Evolutionary conservation across 2,797 vertebrate genomes (phyloP), one percentile per base, ranked within the genome.

Genomic region (Echiichthys vipera): DNA sequence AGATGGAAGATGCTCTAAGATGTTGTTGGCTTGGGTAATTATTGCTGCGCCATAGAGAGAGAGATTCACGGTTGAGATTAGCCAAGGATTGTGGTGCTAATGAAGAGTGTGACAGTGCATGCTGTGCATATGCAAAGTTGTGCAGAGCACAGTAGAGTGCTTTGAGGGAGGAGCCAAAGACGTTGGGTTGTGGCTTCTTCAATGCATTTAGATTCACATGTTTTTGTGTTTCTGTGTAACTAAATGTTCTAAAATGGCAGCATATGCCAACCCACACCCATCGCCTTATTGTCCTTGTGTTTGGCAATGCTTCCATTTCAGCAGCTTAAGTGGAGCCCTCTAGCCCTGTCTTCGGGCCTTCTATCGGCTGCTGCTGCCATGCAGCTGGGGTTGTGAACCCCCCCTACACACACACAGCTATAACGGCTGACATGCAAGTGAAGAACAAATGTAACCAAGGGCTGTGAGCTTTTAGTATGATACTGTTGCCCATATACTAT

Each of bases 41-140:
- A 51, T 5, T 67, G 55, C 53, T 18, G 20, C 50, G 64, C 42
- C 30, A 20, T 27, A 11, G 53, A 34, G 64, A 71, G 36, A 62
- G 42, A 74, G 74, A 77, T 81, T 79, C 78, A 56, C 27, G 55
- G 70, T 78, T 43, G 46, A 76, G 78, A 80, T 84, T 65, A 84
- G 46, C 55, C 55, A 36, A 49, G 77, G 65, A 50, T 76, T 69
- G 57, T 22, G 50, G 42, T 34, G 42, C 64, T 55, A 53, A 39
- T 49, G 43, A 46, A 18, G 50, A 68, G 45, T 8, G 11, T 51
- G 46, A 56, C 54, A 17, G 18, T 50, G 53, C 32, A 14, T 56
- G 63, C 4, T 5, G 24, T 64, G 62, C 45, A 59, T 47, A 34
- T 73, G 67, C 27, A 45, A 65, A 71, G 24, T 49, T 57, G 57